Conservation (phyloP, 2,888 invertebrate species). For the Tillus elongatus region DNA sequence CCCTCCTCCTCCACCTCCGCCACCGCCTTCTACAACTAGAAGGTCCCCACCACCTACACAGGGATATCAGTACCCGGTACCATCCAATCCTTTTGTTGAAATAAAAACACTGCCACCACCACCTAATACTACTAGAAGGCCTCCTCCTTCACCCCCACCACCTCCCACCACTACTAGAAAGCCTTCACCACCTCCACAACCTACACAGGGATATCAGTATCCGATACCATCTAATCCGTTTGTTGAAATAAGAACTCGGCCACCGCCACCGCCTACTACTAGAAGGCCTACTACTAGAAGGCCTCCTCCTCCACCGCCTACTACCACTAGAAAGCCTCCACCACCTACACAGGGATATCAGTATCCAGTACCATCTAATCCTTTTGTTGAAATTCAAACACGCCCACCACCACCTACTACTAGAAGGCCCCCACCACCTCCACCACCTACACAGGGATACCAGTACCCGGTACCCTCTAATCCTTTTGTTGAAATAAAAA, state of each 20-base stretch:
- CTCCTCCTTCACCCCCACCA: background rate
- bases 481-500: background rate
- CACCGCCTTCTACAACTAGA: background rate
- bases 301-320: background rate
- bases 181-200: background rate
- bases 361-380: background rate
- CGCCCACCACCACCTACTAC: background rate
- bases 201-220: background rate
- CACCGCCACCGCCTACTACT: slow-evolving; percentile 2
- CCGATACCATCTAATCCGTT: background rate
- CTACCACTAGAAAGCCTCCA: background rate
- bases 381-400: slow-evolving; percentile 1
- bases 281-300: background rate
- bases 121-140: background rate
- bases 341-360: background rate
- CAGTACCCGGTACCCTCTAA: background rate
- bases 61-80: background rate
- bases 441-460: background rate
- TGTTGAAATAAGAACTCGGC: slow-evolving; percentile 5
- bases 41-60: background rate
- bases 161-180: background rate
- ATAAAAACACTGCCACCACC: slow-evolving; percentile 1
- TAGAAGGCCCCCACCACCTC: slow-evolving; percentile 2
- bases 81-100: background rate
- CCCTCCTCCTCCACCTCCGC: slow-evolving; percentile 2